Evolutionary conservation across 2,113 vertebrate species (phyloP).

Genomic region (Ochotona curzoniae): DNA sequence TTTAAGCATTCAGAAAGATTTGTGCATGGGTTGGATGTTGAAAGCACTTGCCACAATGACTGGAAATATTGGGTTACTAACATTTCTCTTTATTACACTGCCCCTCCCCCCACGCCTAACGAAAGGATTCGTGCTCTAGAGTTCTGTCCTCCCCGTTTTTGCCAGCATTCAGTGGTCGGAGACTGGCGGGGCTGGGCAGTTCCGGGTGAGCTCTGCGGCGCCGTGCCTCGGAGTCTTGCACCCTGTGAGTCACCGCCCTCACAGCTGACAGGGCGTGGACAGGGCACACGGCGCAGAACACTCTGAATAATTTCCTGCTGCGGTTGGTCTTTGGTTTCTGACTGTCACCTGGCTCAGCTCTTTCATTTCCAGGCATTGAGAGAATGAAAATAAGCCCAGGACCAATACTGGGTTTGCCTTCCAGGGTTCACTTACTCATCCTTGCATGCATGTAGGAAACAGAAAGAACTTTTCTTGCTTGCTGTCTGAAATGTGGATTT

Average conservation of each 20-base stretch:
- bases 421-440: constrained; percentile 35
- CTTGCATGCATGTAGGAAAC: constrained; percentile 42
- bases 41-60: constrained; percentile 47
- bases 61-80: constrained; percentile 21
- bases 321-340: constrained; percentile 74
- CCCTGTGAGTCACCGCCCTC: constrained; percentile 58
- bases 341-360: constrained; percentile 76
- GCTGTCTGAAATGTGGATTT: constrained; percentile 33
- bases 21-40: constrained; percentile 10
- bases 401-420: constrained; percentile 69
- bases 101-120: constrained; percentile 2
- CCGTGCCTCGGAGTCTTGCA: constrained; percentile 47
- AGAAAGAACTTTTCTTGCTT: constrained; percentile 60
- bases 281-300: constrained; percentile 65
- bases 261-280: constrained; percentile 45
- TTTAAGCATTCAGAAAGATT: constrained; percentile 41
- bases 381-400: constrained; percentile 71
- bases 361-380: constrained; percentile 70
- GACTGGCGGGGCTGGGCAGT: background rate
- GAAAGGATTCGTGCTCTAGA: constrained; percentile 24
- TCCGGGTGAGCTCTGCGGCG: background rate
- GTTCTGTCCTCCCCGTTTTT: constrained; percentile 44
- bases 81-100: constrained; percentile 47
- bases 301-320: constrained; percentile 78
- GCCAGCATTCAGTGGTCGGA: constrained; percentile 34